Conservation (phyloP, 2,888 invertebrate genomes). For the Diarsia dahlii region DNA sequence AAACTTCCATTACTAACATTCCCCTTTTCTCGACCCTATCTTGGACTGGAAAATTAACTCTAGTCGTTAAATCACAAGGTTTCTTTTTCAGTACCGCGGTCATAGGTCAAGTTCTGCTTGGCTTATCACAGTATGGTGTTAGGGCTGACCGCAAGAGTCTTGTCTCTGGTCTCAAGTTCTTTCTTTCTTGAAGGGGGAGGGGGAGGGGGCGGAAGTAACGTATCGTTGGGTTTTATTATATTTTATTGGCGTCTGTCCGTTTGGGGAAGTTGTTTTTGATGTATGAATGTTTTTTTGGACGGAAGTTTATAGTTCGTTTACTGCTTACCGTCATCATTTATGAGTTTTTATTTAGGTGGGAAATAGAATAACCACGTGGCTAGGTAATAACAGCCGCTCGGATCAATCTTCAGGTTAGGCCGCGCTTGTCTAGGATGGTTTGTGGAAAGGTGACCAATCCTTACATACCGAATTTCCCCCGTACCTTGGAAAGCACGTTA, state of each 20-base stretch:
- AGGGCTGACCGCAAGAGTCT: constrained; percentile 73
- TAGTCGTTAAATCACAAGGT: rapidly evolving
- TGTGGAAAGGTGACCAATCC: too few species aligned
- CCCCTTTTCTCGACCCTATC: constrained; percentile 43
- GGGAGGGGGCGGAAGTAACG: constrained; percentile 81
- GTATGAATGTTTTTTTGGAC: constrained; percentile 12
- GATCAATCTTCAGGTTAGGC: too few species aligned
- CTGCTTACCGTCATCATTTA: too few species aligned
- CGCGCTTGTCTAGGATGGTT: too few species aligned
- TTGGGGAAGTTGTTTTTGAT: constrained; percentile 65
- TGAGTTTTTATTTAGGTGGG: too few species aligned
- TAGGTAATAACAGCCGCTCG: too few species aligned
- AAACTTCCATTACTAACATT: constrained; percentile 37
- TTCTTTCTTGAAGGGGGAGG: constrained; percentile 77
- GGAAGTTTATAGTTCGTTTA: background rate
- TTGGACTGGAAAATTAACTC: constrained; percentile 18
- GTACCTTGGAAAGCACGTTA: too few species aligned
- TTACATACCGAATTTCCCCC: too few species aligned
- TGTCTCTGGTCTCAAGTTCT: constrained; percentile 77
- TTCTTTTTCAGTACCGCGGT: constrained; percentile 7
- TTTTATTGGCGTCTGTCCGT: constrained; percentile 75
- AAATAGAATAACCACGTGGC: too few species aligned
- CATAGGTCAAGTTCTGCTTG: constrained; percentile 69
- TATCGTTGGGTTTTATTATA: constrained; percentile 84
- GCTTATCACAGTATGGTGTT: constrained; percentile 65